Conservation (phyloP, 2,797 vertebrate genomes). For the Florisuga fusca region DNA sequence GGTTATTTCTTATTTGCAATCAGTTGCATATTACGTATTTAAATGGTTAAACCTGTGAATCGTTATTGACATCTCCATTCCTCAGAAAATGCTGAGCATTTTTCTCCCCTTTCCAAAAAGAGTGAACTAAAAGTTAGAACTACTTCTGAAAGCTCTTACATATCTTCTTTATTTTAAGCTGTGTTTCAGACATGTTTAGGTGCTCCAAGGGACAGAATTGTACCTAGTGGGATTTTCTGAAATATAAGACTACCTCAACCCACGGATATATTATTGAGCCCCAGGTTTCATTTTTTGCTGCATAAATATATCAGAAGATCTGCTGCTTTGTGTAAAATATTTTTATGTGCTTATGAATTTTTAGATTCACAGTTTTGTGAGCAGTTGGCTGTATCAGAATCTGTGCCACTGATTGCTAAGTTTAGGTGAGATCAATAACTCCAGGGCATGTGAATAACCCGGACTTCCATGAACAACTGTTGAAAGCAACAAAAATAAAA, state of each 20-base stretch:
- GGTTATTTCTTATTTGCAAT: not conserved
- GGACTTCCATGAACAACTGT: not conserved
- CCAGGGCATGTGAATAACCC: conserved; percentile 10
- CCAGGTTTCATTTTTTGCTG: not conserved
- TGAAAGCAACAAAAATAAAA: conserved; percentile 36
- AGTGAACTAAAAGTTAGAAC: not conserved
- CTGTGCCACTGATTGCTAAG: not conserved
- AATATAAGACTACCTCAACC: not conserved
- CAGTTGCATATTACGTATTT: not conserved
- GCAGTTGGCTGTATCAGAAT: not conserved
- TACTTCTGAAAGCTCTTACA: not conserved
- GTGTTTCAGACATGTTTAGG: not conserved
- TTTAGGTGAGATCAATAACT: not conserved
- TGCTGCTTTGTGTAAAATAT: not conserved
- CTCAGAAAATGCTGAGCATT: not conserved
- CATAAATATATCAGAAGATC: not conserved
- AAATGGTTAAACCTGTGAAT: not conserved
- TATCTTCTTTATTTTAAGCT: not conserved
- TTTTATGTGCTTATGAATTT: not conserved
- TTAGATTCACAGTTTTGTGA: not conserved
- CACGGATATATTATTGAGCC: not conserved
- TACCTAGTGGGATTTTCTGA: not conserved
- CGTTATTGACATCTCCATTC: not conserved
- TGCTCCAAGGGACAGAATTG: not conserved
- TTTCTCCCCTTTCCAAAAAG: not conserved